Conservation (phyloP, 2,113 vertebrate species). For the Telmatochromis brichardi region DNA sequence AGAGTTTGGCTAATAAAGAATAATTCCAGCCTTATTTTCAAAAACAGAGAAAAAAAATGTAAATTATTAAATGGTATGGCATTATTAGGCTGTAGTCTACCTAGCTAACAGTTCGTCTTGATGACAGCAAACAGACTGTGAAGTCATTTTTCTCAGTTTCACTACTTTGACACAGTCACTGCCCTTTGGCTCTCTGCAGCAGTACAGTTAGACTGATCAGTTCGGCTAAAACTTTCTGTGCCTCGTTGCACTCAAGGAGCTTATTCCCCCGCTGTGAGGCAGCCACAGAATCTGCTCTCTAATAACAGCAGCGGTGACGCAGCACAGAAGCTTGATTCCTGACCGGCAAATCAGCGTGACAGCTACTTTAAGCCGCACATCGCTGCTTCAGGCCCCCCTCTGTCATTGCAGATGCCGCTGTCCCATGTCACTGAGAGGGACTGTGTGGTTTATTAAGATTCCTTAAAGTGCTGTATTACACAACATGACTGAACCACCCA, state of each 20-base stretch:
- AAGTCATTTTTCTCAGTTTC: slow-evolving; percentile 8
- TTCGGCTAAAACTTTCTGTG: slow-evolving; percentile 23
- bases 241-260: slow-evolving; percentile 35
- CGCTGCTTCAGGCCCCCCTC: slow-evolving; percentile 8
- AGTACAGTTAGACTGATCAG: slow-evolving; percentile 29
- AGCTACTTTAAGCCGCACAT: slow-evolving; percentile 42
- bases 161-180: background rate
- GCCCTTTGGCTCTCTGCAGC: slow-evolving; percentile 8
- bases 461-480: slow-evolving; percentile 13
- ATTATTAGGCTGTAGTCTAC: no score
- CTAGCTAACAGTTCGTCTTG: background rate
- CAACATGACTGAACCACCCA: background rate
- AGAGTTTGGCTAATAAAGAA: background rate
- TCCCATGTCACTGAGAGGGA: slow-evolving; percentile 10
- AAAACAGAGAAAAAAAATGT: background rate
- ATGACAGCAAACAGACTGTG: background rate
- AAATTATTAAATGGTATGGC: background rate
- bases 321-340: slow-evolving; percentile 25
- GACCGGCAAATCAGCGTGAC: slow-evolving; percentile 47
- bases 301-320: slow-evolving; percentile 43
- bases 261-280: slow-evolving; percentile 23
- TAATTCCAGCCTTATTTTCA: background rate
- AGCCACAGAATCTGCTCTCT: slow-evolving; percentile 27
- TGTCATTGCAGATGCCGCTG: background rate
- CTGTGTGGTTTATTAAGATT: slow-evolving; percentile 22